These are phyloP conservation scores for Ophion ellenae DNA, from an alignment of 2,888 invertebrate species.

Conservation along the genomic window DNA sequence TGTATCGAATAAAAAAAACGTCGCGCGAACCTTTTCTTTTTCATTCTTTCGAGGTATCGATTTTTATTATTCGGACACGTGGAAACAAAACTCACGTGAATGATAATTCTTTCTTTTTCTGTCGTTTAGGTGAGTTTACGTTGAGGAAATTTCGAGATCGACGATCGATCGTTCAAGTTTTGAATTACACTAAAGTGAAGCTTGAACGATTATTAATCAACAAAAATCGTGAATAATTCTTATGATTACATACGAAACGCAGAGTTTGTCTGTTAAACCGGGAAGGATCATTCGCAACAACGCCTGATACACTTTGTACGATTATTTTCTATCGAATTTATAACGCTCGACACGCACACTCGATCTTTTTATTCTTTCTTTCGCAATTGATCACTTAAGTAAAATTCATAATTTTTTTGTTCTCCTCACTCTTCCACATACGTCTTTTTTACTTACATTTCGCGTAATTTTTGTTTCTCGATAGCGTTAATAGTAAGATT, in stretches of 20 bases:
- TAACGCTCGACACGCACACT: conserved; percentile 76
- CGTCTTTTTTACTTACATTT: conserved; percentile 67
- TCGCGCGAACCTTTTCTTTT: not conserved
- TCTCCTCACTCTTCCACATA: conserved; percentile 34
- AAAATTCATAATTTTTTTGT: conserved; percentile 69
- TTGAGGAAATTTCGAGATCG: not conserved
- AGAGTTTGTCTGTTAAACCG: conserved; percentile 46
- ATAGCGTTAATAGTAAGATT: conserved; percentile 72
- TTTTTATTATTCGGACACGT: conserved; percentile 43
- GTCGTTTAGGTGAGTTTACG: conserved; percentile 9
- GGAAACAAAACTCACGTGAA: conserved; percentile 5
- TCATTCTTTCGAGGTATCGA: conserved; percentile 15
- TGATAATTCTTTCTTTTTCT: not conserved
- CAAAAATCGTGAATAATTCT: not conserved
- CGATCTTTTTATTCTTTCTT: conserved; percentile 71
- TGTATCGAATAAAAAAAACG: conserved; percentile 13
- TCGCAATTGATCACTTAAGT: conserved; percentile 74
- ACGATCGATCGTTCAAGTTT: conserved; percentile 13
- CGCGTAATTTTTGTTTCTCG: conserved; percentile 66
- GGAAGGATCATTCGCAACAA: conserved; percentile 68
- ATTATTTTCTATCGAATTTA: conserved; percentile 76
- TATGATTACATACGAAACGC: conserved; percentile 14
- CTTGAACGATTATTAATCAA: conserved; percentile 5
- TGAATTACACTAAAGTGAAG: not conserved
- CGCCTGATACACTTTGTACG: conserved; percentile 80